Conservation (phyloP, 2,113 vertebrate species). For the Sigmodon hispidus region DNA sequence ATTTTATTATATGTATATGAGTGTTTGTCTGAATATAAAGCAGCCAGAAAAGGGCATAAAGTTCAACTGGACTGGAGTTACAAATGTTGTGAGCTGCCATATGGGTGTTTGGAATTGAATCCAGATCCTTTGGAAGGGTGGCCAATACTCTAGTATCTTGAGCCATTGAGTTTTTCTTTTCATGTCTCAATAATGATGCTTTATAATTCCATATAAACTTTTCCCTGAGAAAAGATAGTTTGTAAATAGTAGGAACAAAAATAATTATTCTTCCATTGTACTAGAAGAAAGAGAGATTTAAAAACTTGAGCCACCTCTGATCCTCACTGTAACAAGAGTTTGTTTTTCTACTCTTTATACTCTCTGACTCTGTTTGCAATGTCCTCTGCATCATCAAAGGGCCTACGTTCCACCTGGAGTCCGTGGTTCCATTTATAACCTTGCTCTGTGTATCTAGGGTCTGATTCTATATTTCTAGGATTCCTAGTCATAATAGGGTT, state of each 20-base stretch:
- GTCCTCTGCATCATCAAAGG: neutral
- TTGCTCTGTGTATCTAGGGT: neutral
- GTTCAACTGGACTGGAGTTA: neutral
- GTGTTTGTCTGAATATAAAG: neutral
- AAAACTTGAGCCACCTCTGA: neutral
- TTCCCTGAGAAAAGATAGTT: neutral
- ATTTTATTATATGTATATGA: neutral
- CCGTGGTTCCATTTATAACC: neutral
- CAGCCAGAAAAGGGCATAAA: neutral
- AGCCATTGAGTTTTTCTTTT: neutral
- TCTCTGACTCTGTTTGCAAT: neutral
- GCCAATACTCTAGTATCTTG: too few relatives aligned
- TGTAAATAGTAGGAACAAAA: neutral
- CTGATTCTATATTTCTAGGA: neutral
- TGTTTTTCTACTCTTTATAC: neutral
- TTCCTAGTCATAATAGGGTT: neutral
- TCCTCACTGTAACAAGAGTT: neutral
- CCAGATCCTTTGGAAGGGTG: neutral
- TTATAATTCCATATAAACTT: slow-evolving; percentile 6
- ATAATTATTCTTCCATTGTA: slow-evolving; percentile 29
- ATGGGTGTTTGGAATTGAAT: neutral
- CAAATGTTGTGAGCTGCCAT: neutral
- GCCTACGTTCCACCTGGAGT: neutral
- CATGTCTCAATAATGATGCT: neutral
- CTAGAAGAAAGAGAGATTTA: neutral